Conservation (phyloP, 1,140 invertebrate species). For the Formica selysi region DNA sequence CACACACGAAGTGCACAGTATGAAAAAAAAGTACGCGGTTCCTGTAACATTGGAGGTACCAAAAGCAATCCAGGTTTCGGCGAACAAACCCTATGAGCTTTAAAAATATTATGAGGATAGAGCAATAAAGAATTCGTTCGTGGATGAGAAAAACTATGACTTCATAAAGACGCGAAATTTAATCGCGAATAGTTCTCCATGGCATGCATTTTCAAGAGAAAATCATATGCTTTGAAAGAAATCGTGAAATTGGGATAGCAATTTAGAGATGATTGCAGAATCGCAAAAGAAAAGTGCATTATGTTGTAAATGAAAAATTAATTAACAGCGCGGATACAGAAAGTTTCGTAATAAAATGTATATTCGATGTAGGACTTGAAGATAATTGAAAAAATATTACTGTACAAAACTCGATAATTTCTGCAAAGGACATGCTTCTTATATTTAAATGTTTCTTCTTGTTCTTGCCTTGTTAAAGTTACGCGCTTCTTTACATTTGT, state of each 20-base stretch:
- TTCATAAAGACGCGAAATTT: conserved; percentile 1
- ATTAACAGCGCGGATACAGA: too few species aligned
- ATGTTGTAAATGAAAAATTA: conserved; percentile 6
- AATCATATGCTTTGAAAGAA: not conserved
- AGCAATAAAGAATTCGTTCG: conserved; percentile 37
- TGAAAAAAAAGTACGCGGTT: conserved; percentile 68
- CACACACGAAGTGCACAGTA: conserved; percentile 80
- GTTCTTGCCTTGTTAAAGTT: conserved; percentile 7
- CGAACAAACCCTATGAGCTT: conserved; percentile 70
- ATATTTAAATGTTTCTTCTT: conserved; percentile 53
- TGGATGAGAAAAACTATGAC: conserved; percentile 1
- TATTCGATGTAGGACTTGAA: conserved; percentile 14
- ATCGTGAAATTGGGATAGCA: not conserved
- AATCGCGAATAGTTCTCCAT: not conserved
- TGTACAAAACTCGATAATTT: conserved; percentile 44
- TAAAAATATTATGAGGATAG: conserved; percentile 49
- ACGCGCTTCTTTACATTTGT: conserved; percentile 30
- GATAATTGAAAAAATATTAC: conserved; percentile 24
- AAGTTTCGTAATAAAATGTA: conserved; percentile 7
- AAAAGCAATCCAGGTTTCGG: conserved; percentile 44
- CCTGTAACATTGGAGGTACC: conserved; percentile 46
- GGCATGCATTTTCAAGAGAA: not conserved
- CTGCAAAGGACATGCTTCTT: conserved; percentile 58
- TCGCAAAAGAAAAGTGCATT: not conserved
- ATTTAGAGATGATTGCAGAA: conserved; percentile 6